Evolutionary conservation across 2,113 vertebrate genomes (phyloP), one percentile per base, ranked within the genome.

Genomic region (Peromyscus californicus): DNA sequence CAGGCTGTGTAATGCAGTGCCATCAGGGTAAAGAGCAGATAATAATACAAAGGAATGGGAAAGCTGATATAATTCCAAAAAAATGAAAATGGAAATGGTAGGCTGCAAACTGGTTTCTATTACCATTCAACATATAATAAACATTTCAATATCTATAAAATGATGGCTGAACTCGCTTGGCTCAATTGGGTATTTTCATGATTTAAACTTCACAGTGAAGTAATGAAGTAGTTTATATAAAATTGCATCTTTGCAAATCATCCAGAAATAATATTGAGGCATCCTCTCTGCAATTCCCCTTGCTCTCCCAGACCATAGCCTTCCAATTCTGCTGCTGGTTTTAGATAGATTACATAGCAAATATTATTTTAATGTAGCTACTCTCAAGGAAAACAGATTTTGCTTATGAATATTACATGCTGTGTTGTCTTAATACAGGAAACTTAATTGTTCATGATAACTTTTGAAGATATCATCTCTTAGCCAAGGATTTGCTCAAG

Each of bases 141-240:
- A 86, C 70, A 48, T 95, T 92, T 88, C 72, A 19, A 86, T 89
- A 90, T 96, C 80, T 95, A 33, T 90, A 96, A 94, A 95, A 90
- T 92, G 86, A 85, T 51, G 82, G 45, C 45, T 93, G 63, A 90
- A 95, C 17, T 96, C 65, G 9, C 94, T 89, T 79, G 63, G 59
- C 39, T 90, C 67, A 33, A 5, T 11, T 94, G 65, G 67, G 5
- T 74, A 79, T 89, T 97, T 83, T 97, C 79, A 61, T 67, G 33
- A 97, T 93, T 93, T 88, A 90, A 94, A 86, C 31, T 75, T 97
- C 76, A 92, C 90, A n/a, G 31, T 48, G 61, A 93, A 95, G 51
- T 97, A 48, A 94, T 36, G 39, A 89, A 93, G 31, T 95, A 88
- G 70, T 91, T 97, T 63, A 92, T 70, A 48, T 22, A 92, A 96